These are phyloP conservation scores for Pogonomyrmex californicus DNA, from an alignment of 1,140 invertebrate genomes.

Conservation along the genomic window DNA sequence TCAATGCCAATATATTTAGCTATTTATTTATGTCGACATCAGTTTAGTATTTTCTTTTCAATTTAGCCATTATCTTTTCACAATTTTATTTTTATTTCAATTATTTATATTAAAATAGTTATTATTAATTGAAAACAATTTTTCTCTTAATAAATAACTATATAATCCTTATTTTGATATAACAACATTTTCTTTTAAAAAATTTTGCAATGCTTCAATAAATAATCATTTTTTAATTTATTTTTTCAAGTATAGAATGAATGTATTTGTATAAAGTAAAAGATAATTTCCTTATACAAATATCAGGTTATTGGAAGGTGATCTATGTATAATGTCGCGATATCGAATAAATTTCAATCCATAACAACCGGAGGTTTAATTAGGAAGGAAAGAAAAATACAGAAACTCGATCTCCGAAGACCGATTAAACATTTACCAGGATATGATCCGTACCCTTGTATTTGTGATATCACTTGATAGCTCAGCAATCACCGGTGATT, in stretches of 20 bases:
- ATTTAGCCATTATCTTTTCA: background rate
- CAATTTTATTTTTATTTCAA: background rate
- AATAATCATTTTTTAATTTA: background rate
- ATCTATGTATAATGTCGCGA: background rate
- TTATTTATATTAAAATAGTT: conserved; percentile 11
- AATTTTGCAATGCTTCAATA: background rate
- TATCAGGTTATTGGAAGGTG: background rate
- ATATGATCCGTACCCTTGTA: conserved; percentile 9
- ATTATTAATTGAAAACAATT: conserved; percentile 6
- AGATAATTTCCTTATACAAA: background rate
- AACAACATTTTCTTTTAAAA: background rate
- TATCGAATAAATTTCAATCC: background rate
- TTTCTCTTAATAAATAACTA: background rate
- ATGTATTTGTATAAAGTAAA: conserved; percentile 17
- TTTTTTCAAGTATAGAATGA: background rate
- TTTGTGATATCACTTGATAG: conserved; percentile 48
- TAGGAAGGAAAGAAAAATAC: conserved; percentile 9
- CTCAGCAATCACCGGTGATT: conserved; percentile 46
- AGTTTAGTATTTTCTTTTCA: conserved; percentile 12
- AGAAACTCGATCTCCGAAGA: background rate
- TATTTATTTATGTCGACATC: background rate
- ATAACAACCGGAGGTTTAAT: conserved; percentile 18
- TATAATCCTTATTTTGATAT: background rate
- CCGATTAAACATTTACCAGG: conserved; percentile 11
- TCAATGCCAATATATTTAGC: background rate